phyloP scores from a whole-genome alignment of 2,888 invertebrate genomes.

The Xanthorhoe spadicearia region DNA sequence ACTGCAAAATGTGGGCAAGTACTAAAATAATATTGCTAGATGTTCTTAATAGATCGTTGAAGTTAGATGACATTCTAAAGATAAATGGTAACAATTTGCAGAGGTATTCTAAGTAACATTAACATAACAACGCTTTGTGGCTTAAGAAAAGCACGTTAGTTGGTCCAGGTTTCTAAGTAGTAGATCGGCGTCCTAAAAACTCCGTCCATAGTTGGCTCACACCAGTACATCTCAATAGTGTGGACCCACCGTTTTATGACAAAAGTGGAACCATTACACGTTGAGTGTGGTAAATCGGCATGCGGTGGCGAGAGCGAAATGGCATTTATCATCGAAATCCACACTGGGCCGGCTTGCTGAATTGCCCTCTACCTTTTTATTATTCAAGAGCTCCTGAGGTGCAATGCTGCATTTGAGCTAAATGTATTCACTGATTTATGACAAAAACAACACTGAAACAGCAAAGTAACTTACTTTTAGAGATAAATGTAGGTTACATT shows the following conservation, averaged over 20 bases:
- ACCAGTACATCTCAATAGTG: not conserved
- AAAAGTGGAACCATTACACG: not conserved
- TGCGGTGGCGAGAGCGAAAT: conserved; percentile 7
- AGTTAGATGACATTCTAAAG: no score
- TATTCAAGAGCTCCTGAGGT: conserved; percentile 14
- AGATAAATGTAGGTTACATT: not conserved
- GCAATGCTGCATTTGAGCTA: conserved; percentile 2
- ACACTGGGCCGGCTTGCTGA: conserved; percentile 16
- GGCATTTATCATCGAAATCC: conserved; percentile 25
- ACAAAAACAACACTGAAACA: not conserved
- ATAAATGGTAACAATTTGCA: no score
- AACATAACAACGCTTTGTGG: no score
- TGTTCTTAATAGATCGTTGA: no score
- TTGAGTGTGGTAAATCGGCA: conserved; percentile 6
- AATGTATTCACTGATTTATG: conserved; percentile 1
- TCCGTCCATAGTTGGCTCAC: not conserved
- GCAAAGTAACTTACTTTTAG: not conserved
- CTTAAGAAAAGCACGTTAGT: no score
- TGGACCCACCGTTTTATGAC: not conserved
- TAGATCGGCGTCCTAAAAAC: no score
- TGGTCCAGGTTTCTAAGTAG: no score
- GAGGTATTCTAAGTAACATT: no score
- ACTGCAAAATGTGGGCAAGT: no score
- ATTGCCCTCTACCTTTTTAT: conserved; percentile 13
- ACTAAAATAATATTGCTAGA: no score